phyloP scores from a whole-genome alignment of 2,113 vertebrate genomes.

The Pandion haliaetus region DNA sequence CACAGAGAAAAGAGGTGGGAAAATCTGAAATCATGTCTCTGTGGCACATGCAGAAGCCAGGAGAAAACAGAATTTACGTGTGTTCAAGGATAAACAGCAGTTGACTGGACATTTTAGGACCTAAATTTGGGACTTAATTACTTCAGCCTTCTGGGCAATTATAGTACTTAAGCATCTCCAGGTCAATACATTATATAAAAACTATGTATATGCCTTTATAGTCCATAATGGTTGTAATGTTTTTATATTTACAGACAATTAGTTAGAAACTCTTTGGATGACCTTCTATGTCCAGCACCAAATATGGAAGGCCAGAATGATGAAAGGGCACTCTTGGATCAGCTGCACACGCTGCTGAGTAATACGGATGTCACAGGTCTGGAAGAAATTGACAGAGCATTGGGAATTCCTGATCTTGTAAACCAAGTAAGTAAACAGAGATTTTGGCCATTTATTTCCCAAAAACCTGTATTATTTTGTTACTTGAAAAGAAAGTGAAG shows the following conservation, averaged over 20 bases:
- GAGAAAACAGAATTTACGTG: neutral
- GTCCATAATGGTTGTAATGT: neutral
- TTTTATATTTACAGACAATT: conserved; percentile 75
- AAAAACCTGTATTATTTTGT: neutral
- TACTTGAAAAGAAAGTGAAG: neutral
- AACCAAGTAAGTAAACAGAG: conserved; percentile 80
- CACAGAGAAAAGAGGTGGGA: neutral
- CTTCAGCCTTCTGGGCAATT: neutral
- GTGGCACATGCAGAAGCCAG: neutral
- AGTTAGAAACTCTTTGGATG: conserved; percentile 86
- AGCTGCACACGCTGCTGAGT: conserved; percentile 91
- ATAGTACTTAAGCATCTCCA: neutral
- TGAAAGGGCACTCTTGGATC: conserved; percentile 90
- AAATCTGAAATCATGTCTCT: neutral
- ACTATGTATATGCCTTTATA: neutral
- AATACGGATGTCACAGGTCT: conserved; percentile 90
- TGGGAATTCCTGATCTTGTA: conserved; percentile 96
- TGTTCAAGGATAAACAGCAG: neutral
- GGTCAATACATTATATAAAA: neutral
- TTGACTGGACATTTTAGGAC: neutral
- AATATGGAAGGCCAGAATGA: conserved; percentile 88
- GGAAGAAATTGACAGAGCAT: conserved; percentile 93
- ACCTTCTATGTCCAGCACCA: conserved; percentile 84
- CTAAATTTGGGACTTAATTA: neutral
- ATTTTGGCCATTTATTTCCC: neutral